Base-by-base conservation (phyloP, 2,113 vertebrate species). In the Theropithecus gelada region DNA sequence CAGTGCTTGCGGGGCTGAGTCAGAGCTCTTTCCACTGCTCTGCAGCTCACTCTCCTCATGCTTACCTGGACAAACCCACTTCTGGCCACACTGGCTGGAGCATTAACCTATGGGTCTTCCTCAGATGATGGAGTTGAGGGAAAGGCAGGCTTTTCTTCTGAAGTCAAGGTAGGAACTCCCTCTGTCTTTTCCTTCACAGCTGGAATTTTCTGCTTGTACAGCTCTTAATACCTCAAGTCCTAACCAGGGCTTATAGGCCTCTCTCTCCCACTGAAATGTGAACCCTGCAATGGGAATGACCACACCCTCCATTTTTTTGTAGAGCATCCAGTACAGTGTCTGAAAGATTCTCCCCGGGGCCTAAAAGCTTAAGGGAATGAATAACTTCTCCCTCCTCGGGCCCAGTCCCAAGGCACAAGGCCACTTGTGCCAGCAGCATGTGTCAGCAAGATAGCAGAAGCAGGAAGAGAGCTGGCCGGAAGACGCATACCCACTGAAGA, bases 1-100 rank as follows among this genome's bases (percentile, higher is more conserved):
- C 1, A n/a, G 0, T 27, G 23, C 1, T 18, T 23, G 27, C 6
- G 35, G 66, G 43, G 16, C 25, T 61, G 1, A 0, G 8, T 8
- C 4, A 30, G 84, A 43, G 32, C 12, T 80, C 88, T 76, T 50
- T 48, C 8, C 17, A 11, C 1, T 5, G 7, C 16, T 43, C 17
- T 2, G 20, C 3, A 4, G 6, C 38, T 61, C 50, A 43, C 22
- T 32, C 17, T 93, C 22, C 72, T 90, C 88, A 18, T 0, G 7
- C 40, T 25, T 30, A 52, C 43, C 30, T 52, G 55, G 35, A 38
- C 10, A 38, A 88, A 32, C 22, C n/a, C 38, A 1, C 43, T 27
- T 92, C 86, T 97, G 50, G 4, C 23, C 0, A 1, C 1, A 0
- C 16, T 50, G 55, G 87, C 52, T 38, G 8, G 22, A 0, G 0